Conservation (phyloP, 2,797 vertebrate species). For the Mastacembelus armatus region DNA sequence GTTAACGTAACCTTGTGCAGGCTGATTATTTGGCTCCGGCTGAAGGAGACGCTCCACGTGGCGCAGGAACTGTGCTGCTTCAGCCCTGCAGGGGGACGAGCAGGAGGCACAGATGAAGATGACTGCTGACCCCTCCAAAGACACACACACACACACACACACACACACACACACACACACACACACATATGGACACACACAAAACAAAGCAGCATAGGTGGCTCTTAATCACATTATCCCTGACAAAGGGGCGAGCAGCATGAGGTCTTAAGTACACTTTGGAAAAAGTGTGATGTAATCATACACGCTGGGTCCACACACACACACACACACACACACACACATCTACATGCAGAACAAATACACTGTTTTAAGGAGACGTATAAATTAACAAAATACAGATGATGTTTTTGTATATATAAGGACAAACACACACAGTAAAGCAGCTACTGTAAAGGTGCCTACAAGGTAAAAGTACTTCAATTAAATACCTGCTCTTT, state of each 20-base stretch:
- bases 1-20: slow-evolving; percentile 66
- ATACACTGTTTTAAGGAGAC: too few relatives aligned
- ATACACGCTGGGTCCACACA: slow-evolving; percentile 34
- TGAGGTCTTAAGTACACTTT: slow-evolving; percentile 59
- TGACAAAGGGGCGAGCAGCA: slow-evolving; percentile 47
- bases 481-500: too few relatives aligned
- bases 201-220: slow-evolving; percentile 49
- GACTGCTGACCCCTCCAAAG: slow-evolving; percentile 68
- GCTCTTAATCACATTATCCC: slow-evolving; percentile 75
- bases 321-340: slow-evolving; percentile 39
- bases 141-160: slow-evolving; percentile 18
- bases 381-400: too few relatives aligned
- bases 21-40: slow-evolving; percentile 56
- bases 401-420: too few relatives aligned
- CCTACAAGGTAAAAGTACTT: too few relatives aligned
- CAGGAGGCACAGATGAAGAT: slow-evolving; percentile 54
- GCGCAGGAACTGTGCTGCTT: slow-evolving; percentile 24
- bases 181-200: slow-evolving; percentile 7
- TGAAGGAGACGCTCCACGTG: slow-evolving; percentile 44
- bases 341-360: slow-evolving; percentile 3
- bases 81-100: slow-evolving; percentile 31
- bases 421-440: too few relatives aligned
- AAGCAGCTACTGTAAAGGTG: too few relatives aligned
- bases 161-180: slow-evolving; percentile 11
- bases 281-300: slow-evolving; percentile 41